Evolutionary conservation across 2,888 invertebrate genomes (phyloP), one percentile per base, ranked within the genome.

Genomic region (Hemaris fuciformis): DNA sequence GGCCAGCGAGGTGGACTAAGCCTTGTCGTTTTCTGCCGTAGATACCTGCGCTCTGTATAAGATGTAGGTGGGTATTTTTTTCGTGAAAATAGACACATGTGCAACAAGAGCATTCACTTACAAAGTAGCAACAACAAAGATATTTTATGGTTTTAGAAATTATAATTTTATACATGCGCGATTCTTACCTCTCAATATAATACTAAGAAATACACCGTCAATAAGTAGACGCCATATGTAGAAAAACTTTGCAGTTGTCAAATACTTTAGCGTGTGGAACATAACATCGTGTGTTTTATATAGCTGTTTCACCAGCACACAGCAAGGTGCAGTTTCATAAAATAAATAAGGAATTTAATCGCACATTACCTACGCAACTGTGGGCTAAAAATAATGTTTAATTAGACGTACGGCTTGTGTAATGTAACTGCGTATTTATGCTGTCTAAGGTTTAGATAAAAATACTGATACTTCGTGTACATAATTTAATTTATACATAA

Each of bases 271-370:
- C 66, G 58, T n/a, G 41, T 31, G 62, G 23, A 18, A 59, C 42
- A 59, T 63, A 59, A 62, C 41, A 27, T 60, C 20, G 23, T 48
- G 13, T 57, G 46, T 42, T 69, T 64, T 63, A 69, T 66, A 63
- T 41, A 59, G 31, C 53, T 60, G 38, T 64, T 63, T 58, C 34
- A 42, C 61, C 56, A 42, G 62, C 67, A 60, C 43, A 57, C n/a
- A 60, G 65, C 66, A 64, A 63, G 66, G 59, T 62, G 53, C 43
- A 31, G 15, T 62, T 62, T 41, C 53, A 63, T 61, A 56, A 65
- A 64, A 72, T 70, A 72, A 71, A 71, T 63, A 73, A 67, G 62
- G 59, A 60, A 65, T 64, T 64, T 66, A 70, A 74, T 70, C 6
- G 58, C 58, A 59, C 5, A 43, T 43, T 42, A 43, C 25, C 38